A percentile compares a stretch with the other conserved stretches of the same genome.
These are phyloP conservation scores for Setophaga petechia DNA, from an alignment of 2,113 vertebrate species.

Conservation along the genomic window DNA sequence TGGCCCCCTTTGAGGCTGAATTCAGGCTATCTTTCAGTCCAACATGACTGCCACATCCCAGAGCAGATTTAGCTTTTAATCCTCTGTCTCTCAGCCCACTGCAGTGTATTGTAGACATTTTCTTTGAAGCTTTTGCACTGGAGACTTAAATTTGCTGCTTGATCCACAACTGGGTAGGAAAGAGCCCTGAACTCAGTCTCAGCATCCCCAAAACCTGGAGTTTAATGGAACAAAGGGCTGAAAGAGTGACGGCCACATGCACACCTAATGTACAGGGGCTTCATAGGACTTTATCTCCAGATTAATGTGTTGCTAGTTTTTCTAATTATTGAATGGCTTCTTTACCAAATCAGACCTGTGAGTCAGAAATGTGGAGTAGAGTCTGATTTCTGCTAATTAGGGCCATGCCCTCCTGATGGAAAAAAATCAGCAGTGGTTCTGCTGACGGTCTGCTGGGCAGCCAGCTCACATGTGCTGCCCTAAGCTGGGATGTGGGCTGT, in stretches of 20 bases:
- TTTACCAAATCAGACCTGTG: not conserved
- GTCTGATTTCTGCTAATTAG: not conserved
- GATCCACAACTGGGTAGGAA: not conserved
- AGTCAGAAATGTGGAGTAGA: not conserved
- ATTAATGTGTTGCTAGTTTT: accelerated
- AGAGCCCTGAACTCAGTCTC: not conserved
- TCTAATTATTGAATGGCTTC: not conserved
- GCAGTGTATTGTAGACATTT: not conserved
- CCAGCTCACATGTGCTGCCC: not conserved
- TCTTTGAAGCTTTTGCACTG: not conserved
- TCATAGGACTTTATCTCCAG: not conserved
- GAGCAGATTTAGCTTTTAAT: not conserved
- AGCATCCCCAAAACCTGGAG: not conserved
- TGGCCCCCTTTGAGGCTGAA: accelerated
- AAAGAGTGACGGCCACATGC: not conserved
- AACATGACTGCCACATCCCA: not conserved
- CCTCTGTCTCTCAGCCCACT: not conserved
- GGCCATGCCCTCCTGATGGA: not conserved
- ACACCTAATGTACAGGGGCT: not conserved
- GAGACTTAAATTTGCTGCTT: not conserved
- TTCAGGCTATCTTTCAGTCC: not conserved
- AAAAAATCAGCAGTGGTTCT: not conserved
- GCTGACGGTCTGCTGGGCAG: not conserved
- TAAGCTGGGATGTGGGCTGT: not conserved
- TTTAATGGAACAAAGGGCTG: not conserved